Base-by-base conservation (phyloP, 2,888 invertebrate genomes). In the Drosophila anomalipes region DNA sequence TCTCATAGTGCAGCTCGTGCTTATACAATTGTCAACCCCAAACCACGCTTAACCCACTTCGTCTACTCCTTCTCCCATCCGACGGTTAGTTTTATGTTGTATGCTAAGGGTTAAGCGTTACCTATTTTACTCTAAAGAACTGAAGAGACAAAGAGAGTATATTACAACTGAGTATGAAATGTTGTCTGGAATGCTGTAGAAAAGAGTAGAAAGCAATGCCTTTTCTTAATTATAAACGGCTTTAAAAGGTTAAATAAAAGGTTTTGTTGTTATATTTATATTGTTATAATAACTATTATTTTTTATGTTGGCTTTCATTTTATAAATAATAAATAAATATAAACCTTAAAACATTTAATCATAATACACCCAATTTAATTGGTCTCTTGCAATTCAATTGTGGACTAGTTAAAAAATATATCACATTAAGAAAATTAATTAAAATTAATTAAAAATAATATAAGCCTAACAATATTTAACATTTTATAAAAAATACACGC, bases 21-120 rank as follows among this genome's bases (percentile, higher is more conserved):
- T 66, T 68, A 70, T 65, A 72, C 77, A 69, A 79, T 79, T 82
- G 81, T 56, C 51, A 32, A 64, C n/a, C 32, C 57, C 22, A 28
- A 14, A 32, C n/a, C 54, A 54, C 59, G 59, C 16, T 56, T 32
- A 49, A 41, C 49, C 51, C 47, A 47, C 26, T 16, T 47, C n/a
- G 26, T 41, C 14, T 22, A 32, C 30, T 12, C n/a, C 51, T 58
- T 12, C 6, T 0, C 53, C 53, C 10, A 22, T 41, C 58, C 61
- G 30, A 54, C 56, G 41, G 86, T 79, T 79, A 79, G 79, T 81
- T 74, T 71, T 68, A 53, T 68, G 64, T 59, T 69, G 62, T 62
- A 63, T 74, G 54, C 32, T 53, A 30, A 68, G 67, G 74, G 58
- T 79, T 81, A 77, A 78, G 76, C 70, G 60, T 62, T 71, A 71